phyloP scores from a whole-genome alignment of 2,113 vertebrate genomes.

The Oceanites oceanicus region DNA sequence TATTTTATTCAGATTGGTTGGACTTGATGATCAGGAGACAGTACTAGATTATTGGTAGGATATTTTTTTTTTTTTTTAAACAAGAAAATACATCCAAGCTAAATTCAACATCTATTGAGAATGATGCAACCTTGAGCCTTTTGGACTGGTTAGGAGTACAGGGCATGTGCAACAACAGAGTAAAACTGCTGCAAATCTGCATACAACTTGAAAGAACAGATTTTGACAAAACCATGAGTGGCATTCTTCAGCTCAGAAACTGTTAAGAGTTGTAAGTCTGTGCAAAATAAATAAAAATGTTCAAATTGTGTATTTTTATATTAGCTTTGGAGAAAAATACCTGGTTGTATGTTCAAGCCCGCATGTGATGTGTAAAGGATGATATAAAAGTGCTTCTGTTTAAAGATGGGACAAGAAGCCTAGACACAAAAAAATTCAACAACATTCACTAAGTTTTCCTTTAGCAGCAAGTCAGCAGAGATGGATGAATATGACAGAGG shows the following conservation, averaged over 20 bases:
- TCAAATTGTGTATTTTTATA: neutral
- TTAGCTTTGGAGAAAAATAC: neutral
- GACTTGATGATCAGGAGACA: neutral
- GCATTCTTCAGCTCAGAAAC: neutral
- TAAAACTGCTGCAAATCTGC: neutral
- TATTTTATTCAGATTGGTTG: neutral
- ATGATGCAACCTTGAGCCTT: neutral
- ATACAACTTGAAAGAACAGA: neutral
- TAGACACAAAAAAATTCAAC: neutral
- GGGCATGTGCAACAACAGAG: neutral
- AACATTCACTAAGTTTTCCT: neutral
- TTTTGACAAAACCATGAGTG: neutral
- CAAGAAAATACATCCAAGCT: neutral
- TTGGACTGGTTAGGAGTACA: neutral
- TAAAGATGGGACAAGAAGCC: neutral
- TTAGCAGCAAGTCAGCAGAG: neutral
- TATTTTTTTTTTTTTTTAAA: neutral
- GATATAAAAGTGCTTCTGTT: neutral
- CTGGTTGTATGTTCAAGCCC: neutral
- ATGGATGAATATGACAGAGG: neutral
- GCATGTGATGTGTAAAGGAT: fast-evolving
- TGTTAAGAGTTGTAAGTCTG: neutral
- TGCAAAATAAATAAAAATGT: neutral
- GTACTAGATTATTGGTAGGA: neutral
- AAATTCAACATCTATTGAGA: neutral